Percentiles rank a stretch among this genome's conserved stretches.
Conservation (phyloP, 2,113 vertebrate species). For the Eptesicus fuscus region DNA sequence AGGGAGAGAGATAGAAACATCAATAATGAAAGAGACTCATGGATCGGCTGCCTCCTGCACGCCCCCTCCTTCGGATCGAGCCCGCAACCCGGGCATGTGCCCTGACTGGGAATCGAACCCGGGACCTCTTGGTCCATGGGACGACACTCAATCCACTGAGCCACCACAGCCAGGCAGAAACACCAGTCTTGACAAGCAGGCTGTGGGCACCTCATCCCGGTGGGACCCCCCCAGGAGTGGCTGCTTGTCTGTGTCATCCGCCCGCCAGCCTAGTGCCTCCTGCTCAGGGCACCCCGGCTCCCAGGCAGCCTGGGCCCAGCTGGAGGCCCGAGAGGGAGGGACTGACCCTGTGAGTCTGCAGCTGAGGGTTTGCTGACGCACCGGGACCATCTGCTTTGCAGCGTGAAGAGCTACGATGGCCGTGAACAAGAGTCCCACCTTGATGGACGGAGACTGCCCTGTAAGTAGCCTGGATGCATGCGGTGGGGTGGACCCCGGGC, state of each 20-base stretch:
- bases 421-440: slow-evolving; percentile 47
- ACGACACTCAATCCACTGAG: too few relatives aligned
- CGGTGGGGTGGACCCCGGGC: not conserved
- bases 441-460: slow-evolving; percentile 76
- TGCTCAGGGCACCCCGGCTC: not conserved
- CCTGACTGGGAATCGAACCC: too few relatives aligned
- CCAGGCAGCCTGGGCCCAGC: not conserved
- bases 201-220: not conserved
- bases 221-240: not conserved
- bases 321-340: not conserved
- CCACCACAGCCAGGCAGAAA: not conserved
- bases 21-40: too few relatives aligned
- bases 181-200: not conserved
- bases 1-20: too few relatives aligned
- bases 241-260: not conserved
- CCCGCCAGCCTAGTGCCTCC: not conserved
- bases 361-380: not conserved
- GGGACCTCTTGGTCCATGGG: too few relatives aligned
- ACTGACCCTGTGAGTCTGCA: too few relatives aligned
- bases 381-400: slow-evolving; percentile 62
- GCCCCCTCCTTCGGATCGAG: too few relatives aligned
- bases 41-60: too few relatives aligned
- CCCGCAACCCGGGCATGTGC: too few relatives aligned
- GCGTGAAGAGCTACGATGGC: slow-evolving; percentile 65
- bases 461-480: slow-evolving; percentile 53